phyloP scores from a whole-genome alignment of 2,888 invertebrate species.

The Cephus pygmeus region DNA sequence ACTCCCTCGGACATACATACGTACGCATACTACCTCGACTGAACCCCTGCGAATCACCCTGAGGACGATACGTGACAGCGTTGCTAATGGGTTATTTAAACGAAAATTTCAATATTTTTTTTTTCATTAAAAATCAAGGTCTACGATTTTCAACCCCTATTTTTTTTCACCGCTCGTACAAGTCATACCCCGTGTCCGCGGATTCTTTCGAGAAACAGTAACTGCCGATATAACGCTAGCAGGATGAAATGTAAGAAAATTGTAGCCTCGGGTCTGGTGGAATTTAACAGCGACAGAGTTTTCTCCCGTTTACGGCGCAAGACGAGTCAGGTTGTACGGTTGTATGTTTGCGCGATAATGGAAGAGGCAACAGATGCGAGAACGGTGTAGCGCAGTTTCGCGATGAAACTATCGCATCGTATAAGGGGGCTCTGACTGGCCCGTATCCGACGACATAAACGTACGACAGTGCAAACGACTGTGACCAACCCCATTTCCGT shows the following conservation, averaged over 20 bases:
- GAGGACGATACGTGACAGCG: slow-evolving; percentile 6
- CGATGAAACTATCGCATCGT: slow-evolving; percentile 50
- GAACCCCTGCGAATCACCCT: background rate
- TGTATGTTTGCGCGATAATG: slow-evolving; percentile 27
- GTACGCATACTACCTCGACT: background rate
- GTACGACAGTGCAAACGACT: slow-evolving; percentile 49
- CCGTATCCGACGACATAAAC: slow-evolving; percentile 41
- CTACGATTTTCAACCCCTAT: background rate
- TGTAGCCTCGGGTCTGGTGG: background rate
- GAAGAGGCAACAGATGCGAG: slow-evolving; percentile 52
- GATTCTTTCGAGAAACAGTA: background rate
- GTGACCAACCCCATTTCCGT: slow-evolving; percentile 16
- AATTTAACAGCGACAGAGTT: background rate
- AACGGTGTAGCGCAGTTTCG: slow-evolving; percentile 41
- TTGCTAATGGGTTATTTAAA: slow-evolving; percentile 41
- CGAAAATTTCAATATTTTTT: slow-evolving; percentile 30
- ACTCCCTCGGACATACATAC: slow-evolving; percentile 4
- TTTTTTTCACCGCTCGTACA: background rate
- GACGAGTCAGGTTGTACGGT: background rate
- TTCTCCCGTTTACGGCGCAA: background rate
- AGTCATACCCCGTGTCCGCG: background rate
- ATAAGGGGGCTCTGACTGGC: slow-evolving; percentile 20
- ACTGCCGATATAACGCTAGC: background rate
- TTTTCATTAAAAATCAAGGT: slow-evolving; percentile 31
- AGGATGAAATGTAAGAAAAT: background rate